Evolutionary conservation across 2,888 invertebrate genomes (phyloP), one percentile per base, ranked within the genome.

Genomic region (Lottia scabra): DNA sequence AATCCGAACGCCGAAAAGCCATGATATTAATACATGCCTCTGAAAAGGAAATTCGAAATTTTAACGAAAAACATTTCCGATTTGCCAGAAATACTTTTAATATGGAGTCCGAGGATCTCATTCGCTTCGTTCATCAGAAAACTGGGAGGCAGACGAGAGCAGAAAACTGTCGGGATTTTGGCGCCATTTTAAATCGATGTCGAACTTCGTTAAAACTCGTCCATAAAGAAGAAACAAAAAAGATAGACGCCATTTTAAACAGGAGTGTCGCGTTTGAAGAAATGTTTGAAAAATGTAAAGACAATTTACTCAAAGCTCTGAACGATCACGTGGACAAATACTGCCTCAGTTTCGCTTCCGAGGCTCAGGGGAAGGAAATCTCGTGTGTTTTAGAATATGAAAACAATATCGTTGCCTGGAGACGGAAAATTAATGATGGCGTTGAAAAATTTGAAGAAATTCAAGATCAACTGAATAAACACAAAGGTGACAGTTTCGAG

Each of bases 311-410:
- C 10, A 65, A 46, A 8, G 76, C 76, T 5, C 23, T 75, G 13
- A 70, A 71, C 13, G 71, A 78, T 12, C 74, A 77, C 68, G 65
- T 77, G 12, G 73, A 67, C 10, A 72, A 63, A 63, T 87, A 83
- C 74, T 87, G 86, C 66, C 77, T 83, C 19, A 85, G 86, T 69
- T 87, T 84, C 67, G 74, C 78, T 44, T 68, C 81, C 0, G 86
- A 86, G 68, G 76, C 80, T 5, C 78, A 78, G 23, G 75, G 75
- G 19, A 70, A 80, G 16, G 83, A 83, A 26, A 80, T 85, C 3
- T 69, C 72, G 2, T 74, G 78, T 63, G 84, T 85, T 8, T 74
- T 78, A 65, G 83, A 82, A 15, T 86, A 86, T 68, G 87, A 87
- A 74, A 84, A 83, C 68, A 80, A 75, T 38, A 85, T 85, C 30